Conservation (phyloP, 2,113 vertebrate species). For the Leucoraja erinaceus region DNA sequence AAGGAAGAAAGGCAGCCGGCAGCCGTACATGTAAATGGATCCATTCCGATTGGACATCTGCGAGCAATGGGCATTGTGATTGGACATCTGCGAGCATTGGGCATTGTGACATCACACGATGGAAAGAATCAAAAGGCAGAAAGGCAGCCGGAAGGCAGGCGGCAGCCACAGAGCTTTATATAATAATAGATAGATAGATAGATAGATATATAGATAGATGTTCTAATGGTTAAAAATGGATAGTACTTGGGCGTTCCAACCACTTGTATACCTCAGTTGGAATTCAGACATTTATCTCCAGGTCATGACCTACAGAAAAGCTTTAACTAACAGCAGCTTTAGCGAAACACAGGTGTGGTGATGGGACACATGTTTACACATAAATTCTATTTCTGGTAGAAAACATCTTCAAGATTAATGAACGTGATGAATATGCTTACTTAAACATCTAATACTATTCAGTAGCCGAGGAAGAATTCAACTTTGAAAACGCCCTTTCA, state of each 20-base stretch:
- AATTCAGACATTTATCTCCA: background rate
- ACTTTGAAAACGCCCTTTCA: background rate
- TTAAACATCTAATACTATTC: background rate
- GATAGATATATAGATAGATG: no score
- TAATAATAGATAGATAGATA: no score
- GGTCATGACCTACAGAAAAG: background rate
- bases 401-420: background rate
- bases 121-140: no score
- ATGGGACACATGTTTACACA: background rate
- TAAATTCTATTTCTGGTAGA: background rate
- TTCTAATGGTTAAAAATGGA: no score
- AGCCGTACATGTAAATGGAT: no score
- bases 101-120: no score
- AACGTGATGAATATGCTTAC: background rate
- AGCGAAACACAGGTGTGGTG: background rate
- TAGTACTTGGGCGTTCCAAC: background rate
- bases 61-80: no score
- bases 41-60: no score
- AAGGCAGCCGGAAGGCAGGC: no score
- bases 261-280: background rate
- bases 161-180: no score
- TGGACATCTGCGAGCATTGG: no score
- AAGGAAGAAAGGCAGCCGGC: no score
- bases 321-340: background rate
- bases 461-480: background rate